Evolutionary conservation across 2,797 vertebrate genomes (phyloP).

Genomic region (Hypotaenidia philippensis): DNA sequence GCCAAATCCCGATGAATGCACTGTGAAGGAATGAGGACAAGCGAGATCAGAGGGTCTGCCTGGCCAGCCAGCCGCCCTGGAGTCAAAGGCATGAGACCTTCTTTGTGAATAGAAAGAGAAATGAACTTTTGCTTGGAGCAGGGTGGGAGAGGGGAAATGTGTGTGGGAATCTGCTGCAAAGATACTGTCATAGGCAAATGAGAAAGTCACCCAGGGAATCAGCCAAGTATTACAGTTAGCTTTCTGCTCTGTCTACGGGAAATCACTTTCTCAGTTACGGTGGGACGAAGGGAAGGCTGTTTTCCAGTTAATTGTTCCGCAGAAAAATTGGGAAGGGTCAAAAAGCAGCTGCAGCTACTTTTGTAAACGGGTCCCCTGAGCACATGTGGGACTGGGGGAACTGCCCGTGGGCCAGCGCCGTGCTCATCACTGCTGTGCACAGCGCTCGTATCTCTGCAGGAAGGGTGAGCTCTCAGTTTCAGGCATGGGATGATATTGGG

Average conservation of each 20-base stretch:
- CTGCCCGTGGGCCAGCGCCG: too few relatives aligned
- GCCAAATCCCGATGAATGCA: slow-evolving; percentile 95
- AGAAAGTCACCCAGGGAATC: neutral
- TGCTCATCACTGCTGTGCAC: too few relatives aligned
- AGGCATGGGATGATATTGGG: rapidly evolving
- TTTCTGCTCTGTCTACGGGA: neutral
- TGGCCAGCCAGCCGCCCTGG: neutral
- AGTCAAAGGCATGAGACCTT: neutral
- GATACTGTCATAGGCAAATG: neutral
- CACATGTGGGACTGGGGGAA: neutral
- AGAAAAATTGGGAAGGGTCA: neutral
- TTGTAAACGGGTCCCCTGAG: neutral
- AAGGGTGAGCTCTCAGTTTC: neutral
- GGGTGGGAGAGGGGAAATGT: neutral
- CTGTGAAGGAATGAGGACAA: slow-evolving; percentile 68
- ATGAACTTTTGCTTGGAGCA: rapidly evolving
- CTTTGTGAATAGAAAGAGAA: neutral
- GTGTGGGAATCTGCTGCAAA: neutral
- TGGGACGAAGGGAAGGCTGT: neutral
- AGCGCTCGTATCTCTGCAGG: neutral
- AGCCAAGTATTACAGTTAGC: neutral
- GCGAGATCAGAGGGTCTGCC: neutral
- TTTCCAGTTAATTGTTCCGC: neutral
- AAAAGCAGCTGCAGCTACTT: neutral
- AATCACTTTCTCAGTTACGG: neutral